Evolutionary conservation across 2,113 vertebrate species (phyloP), one percentile per base, ranked within the genome.

Genomic region (Okapia johnstoni): DNA sequence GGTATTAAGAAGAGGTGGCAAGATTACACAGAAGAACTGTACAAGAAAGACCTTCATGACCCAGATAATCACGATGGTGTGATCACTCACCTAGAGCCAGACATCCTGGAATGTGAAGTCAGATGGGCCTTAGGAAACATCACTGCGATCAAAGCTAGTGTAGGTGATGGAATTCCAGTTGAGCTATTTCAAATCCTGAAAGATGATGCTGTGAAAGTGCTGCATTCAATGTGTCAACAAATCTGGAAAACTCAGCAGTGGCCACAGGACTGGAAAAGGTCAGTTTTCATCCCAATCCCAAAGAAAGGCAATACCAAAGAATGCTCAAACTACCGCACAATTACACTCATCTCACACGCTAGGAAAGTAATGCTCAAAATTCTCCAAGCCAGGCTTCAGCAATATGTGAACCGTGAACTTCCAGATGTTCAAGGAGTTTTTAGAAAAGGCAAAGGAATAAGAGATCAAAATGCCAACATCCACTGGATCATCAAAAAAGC

Each of bases 401-500:
- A 63, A 63, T 33, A 63, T 1, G 1, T 63, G 61, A n/a, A 63
- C 3, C 0, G 2, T 66, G 61, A n/a, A 19, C 16, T 66, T n/a
- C 33, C 33, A 19, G 61, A 66, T 66, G 61, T n/a, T 66, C 61
- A 66, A 66, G 16, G 33, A n/a, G 33, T 4, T 0, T n/a, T 63
- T n/a, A n/a, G 61, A n/a, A 63, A 63, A 63, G 61, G 61, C 30
- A 63, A 15, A 57, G 55, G 55, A 57, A 57, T 8, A 3, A 57
- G 55, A 25, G 23, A 57, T 25, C 55, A 57, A 57, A 25, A 25
- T 57, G 55, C 9, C 23, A 57, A 25, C 8, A 25, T 10, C 23
- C 0, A 0, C 8, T 25, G 23, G 23, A 25, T 57, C 23, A 57
- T 57, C 1, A 1, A 57, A 57, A 57, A 57, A 25, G 55, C 55